Evolutionary conservation across 2,113 vertebrate genomes (phyloP).

Genomic region (Vicugna pacos): DNA sequence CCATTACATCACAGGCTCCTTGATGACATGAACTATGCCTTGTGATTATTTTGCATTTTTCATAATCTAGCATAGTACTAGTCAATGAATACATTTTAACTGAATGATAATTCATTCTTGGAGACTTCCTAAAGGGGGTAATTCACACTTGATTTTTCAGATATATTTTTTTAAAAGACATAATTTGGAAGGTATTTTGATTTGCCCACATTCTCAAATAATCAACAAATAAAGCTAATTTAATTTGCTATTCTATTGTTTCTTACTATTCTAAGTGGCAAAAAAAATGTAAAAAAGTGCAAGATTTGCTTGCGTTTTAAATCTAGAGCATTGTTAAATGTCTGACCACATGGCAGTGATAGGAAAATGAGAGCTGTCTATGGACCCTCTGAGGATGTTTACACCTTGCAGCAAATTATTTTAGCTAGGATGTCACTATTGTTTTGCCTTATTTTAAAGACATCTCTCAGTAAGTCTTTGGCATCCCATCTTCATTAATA

Average conservation of each 20-base stretch:
- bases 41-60: slow-evolving; percentile 40
- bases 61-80: not conserved
- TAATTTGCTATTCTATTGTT: not conserved
- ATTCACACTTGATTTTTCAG: not conserved
- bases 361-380: not conserved
- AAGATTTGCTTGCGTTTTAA: not conserved
- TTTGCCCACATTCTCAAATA: not conserved
- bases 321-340: not conserved
- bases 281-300: not conserved
- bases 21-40: not conserved
- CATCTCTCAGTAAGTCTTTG: not conserved
- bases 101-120: not conserved
- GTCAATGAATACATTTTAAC: not conserved
- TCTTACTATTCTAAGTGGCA: not conserved
- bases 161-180: not conserved
- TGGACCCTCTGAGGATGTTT: not conserved
- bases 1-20: not conserved
- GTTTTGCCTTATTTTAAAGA: slow-evolving; percentile 47
- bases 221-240: not conserved
- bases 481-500: not conserved
- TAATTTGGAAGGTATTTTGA: not conserved
- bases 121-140: not conserved
- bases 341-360: not conserved
- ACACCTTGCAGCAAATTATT: not conserved
- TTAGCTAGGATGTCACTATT: not conserved